These are phyloP conservation scores for Poeciliopsis paucimaculata DNA, from an alignment of 2,797 vertebrate species.

Conservation along the genomic window DNA sequence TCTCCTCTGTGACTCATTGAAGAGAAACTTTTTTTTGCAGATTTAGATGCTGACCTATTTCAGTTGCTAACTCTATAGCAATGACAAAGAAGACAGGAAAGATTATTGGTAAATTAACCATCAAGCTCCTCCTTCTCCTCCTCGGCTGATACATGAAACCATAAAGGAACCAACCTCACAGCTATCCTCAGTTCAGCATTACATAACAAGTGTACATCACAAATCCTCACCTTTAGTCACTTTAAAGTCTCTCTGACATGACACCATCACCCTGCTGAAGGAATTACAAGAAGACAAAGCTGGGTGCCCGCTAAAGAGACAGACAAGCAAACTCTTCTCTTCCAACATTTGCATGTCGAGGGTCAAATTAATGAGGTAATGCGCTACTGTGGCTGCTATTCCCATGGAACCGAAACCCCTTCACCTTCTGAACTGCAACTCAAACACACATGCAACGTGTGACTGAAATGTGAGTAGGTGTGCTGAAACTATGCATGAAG, in stretches of 20 bases:
- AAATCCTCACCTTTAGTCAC: slow-evolving; percentile 37
- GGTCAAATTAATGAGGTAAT: slow-evolving; percentile 52
- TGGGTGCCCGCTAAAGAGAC: slow-evolving; percentile 29
- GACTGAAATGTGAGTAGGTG: slow-evolving; percentile 26
- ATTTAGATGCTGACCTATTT: background rate
- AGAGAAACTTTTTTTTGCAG: background rate
- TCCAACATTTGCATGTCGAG: slow-evolving; percentile 23
- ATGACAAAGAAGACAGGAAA: background rate
- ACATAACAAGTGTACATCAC: slow-evolving; percentile 69
- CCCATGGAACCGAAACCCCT: slow-evolving; percentile 24
- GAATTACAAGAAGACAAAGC: slow-evolving; percentile 55
- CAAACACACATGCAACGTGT: slow-evolving; percentile 25
- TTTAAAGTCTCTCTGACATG: slow-evolving; percentile 55
- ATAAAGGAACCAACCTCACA: slow-evolving; percentile 58
- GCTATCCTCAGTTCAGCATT: slow-evolving; percentile 69
- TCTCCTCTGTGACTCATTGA: background rate
- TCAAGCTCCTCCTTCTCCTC: background rate
- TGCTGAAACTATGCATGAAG: slow-evolving; percentile 27
- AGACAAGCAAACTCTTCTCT: slow-evolving; percentile 21
- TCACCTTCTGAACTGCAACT: slow-evolving; percentile 42
- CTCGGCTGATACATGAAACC: slow-evolving; percentile 39
- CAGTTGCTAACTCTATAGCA: background rate
- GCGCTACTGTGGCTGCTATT: slow-evolving; percentile 37
- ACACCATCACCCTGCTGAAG: slow-evolving; percentile 49
- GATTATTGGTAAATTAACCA: background rate